A percentile compares a stretch with the other conserved stretches of the same genome.
phyloP scores from a whole-genome alignment of 2,797 vertebrate genomes.

The Catostomus latipinnis region DNA sequence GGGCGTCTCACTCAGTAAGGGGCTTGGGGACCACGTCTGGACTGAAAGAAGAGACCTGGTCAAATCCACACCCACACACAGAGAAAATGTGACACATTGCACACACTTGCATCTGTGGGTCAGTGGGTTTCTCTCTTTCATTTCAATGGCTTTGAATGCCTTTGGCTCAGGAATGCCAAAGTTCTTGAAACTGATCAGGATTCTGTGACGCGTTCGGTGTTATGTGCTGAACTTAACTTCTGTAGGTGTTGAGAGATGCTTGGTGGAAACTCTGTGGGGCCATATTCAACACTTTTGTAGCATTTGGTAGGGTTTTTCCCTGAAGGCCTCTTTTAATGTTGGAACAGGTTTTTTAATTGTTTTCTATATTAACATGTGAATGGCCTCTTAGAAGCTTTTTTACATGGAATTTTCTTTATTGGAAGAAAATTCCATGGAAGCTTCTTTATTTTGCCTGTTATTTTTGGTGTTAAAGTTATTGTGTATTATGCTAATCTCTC shows the following conservation, averaged over 20 bases:
- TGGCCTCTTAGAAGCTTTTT: no score
- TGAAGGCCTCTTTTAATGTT: no score
- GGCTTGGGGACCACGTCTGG: conserved; percentile 27
- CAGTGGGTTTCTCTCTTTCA: neutral
- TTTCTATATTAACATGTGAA: no score
- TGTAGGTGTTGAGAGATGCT: neutral
- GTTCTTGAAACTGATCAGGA: neutral
- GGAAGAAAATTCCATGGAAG: neutral
- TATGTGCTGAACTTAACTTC: neutral
- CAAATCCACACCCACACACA: conserved; percentile 44
- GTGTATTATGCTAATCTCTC: neutral
- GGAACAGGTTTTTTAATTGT: no score
- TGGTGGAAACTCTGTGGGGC: neutral
- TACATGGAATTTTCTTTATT: no score
- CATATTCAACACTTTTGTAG: neutral
- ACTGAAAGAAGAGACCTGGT: conserved; percentile 34
- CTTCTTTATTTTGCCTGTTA: neutral
- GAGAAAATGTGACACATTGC: conserved; percentile 19
- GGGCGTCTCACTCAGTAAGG: conserved; percentile 36
- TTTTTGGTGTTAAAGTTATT: neutral
- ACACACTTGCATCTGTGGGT: conserved; percentile 27
- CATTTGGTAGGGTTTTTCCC: neutral
- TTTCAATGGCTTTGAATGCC: conserved; percentile 3
- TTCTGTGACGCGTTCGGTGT: neutral
- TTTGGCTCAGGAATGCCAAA: neutral